Evolutionary conservation across 2,888 invertebrate species (phyloP).

Genomic region (Catocala fraxini): DNA sequence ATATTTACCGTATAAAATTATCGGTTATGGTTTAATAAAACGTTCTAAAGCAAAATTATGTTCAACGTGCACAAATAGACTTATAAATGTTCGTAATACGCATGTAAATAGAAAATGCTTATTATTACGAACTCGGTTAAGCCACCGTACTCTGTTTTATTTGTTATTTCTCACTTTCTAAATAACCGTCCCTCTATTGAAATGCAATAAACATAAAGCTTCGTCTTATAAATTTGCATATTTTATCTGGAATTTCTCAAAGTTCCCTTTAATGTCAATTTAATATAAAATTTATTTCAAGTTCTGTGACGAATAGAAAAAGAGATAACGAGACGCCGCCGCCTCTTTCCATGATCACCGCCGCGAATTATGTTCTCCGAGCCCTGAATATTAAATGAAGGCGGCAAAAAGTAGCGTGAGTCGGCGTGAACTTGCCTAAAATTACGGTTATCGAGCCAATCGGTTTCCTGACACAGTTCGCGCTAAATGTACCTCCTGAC

Average conservation of each 20-base stretch:
- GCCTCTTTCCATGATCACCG: conserved; percentile 75
- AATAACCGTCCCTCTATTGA: conserved; percentile 45
- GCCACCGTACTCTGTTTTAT: background rate
- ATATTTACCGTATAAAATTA: too few species aligned
- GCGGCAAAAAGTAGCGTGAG: conserved; percentile 66
- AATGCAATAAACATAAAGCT: conserved; percentile 54
- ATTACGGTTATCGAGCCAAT: conserved; percentile 76
- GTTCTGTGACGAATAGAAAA: conserved; percentile 74
- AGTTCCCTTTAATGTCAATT: conserved; percentile 67
- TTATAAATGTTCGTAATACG: too few species aligned
- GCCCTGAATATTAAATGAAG: conserved; percentile 77
- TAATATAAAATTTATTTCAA: conserved; percentile 67
- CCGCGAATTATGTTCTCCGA: conserved; percentile 77
- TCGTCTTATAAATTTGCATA: conserved; percentile 54
- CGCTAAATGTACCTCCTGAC: conserved; percentile 55
- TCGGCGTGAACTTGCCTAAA: conserved; percentile 70
- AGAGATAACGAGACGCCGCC: conserved; percentile 73
- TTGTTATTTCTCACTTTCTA: conserved; percentile 26
- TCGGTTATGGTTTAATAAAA: too few species aligned
- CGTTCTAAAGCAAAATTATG: too few species aligned
- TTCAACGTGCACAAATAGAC: too few species aligned
- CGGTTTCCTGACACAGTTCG: conserved; percentile 59
- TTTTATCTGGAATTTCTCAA: conserved; percentile 56
- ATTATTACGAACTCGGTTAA: too few species aligned
- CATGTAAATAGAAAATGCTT: too few species aligned